A percentile compares a stretch with the other conserved stretches of the same genome.
Conservation (phyloP, 2,113 vertebrate species). For the Castor canadensis region DNA sequence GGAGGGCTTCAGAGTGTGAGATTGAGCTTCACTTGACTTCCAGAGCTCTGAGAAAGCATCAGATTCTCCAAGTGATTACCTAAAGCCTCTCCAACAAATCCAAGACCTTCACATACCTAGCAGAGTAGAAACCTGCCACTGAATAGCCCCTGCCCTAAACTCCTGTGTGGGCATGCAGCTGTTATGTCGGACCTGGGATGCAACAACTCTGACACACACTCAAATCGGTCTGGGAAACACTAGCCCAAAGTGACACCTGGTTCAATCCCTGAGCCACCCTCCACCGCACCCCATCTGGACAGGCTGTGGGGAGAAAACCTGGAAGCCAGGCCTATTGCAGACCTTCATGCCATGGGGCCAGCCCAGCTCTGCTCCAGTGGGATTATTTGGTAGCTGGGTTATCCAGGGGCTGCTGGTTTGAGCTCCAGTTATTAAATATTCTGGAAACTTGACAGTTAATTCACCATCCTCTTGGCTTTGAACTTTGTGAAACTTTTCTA, state of each 20-base stretch:
- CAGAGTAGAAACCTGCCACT: rapidly evolving
- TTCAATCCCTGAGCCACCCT: not conserved
- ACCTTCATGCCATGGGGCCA: not conserved
- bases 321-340: not conserved
- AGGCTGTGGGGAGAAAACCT: not conserved
- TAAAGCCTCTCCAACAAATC: not conserved
- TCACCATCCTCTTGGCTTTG: not conserved
- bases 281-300: not conserved
- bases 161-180: not conserved
- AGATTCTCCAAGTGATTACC: not conserved
- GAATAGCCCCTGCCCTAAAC: not conserved
- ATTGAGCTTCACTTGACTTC: not conserved
- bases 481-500: not conserved
- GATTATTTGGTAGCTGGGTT: not conserved
- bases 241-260: not conserved
- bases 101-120: not conserved
- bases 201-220: not conserved
- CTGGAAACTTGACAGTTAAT: not conserved
- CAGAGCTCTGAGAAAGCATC: not conserved
- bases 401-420: not conserved
- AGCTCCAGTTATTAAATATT: not conserved
- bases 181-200: not conserved
- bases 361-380: not conserved
- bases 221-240: not conserved
- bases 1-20: too few relatives aligned